Evolutionary conservation across 2,888 invertebrate species (phyloP), one percentile per base, ranked within the genome.

Genomic region (Empis stercorea): DNA sequence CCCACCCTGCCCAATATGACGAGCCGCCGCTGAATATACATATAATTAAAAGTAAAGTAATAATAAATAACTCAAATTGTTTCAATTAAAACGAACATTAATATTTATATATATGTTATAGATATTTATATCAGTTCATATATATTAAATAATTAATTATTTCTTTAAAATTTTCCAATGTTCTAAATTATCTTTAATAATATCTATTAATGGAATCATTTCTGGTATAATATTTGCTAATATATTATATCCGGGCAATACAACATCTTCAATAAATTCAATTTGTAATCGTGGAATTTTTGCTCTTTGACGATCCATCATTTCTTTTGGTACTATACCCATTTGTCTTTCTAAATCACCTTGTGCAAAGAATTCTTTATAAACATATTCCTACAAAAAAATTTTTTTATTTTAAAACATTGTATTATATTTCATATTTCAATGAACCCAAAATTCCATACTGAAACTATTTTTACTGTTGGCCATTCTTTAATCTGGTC

Each of bases 301-400:
- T 27, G 86, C 88, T 60, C 79, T 79, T 54, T 87, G 84, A 16
- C 85, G 71, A 63, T 91, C 87, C 85, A 87, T 86, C 78, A 84
- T 85, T 58, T 76, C 75, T 34, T 74, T 65, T 0, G 88, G 86
- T 30, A 76, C 70, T 30, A 76, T 76, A 0, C 88, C 88, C 70
- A 84, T 78, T 48, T 80, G 78, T 65, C 83, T 85, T 66, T 91
- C 89, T 57, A 82, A 69, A 62, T 91, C 91, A 5, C 89, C 88
- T 73, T 89, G 87, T 42, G 78, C 79, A 71, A 91, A 91, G 68
- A 89, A 92, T 71, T 92, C 92, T 44, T 81, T 76, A 60, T 89
- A 80, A 38, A 87, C 49, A 81, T 71, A 49, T 81, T 79, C 84
- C 84, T n/a, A n/a, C n/a, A n/a, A n/a, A n/a, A n/a, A n/a, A n/a